A percentile compares a stretch with the other conserved stretches of the same genome.
These are phyloP conservation scores for Leptinotarsa lineolata DNA, from an alignment of 1,140 invertebrate species.

Conservation along the genomic window DNA sequence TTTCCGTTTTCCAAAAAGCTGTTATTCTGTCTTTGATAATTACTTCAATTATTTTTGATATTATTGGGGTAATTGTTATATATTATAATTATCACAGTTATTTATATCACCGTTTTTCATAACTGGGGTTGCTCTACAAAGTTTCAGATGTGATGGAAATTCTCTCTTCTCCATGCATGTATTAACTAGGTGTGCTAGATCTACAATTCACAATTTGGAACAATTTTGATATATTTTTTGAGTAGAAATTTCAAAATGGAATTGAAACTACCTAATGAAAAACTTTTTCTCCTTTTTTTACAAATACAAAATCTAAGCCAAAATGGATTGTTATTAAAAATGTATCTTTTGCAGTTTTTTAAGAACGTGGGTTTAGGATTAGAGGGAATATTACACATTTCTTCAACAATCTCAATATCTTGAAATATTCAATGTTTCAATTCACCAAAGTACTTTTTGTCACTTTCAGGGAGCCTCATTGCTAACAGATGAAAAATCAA, in stretches of 20 bases:
- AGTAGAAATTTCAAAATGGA: too few species aligned
- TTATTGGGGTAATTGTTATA: constrained; percentile 15
- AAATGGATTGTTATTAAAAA: too few species aligned
- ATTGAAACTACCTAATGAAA: too few species aligned
- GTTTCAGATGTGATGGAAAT: constrained; percentile 7
- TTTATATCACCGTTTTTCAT: constrained; percentile 5
- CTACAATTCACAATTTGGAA: neutral
- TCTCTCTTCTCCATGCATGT: neutral
- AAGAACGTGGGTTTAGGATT: too few species aligned
- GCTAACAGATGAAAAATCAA: constrained; percentile 55
- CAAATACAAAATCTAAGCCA: too few species aligned
- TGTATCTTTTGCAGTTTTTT: too few species aligned
- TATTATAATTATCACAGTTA: constrained; percentile 15
- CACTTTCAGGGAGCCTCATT: constrained; percentile 49
- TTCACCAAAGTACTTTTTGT: neutral
- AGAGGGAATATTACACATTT: too few species aligned
- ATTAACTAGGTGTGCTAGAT: neutral
- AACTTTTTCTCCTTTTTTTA: too few species aligned
- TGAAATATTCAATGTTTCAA: neutral
- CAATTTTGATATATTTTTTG: neutral
- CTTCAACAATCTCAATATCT: neutral
- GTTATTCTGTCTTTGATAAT: constrained; percentile 16
- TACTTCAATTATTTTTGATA: too few species aligned
- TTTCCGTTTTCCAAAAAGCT: constrained; percentile 6
- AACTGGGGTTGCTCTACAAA: constrained; percentile 11